phyloP scores from a whole-genome alignment of 2,888 invertebrate species.

The Ecliptopera silaceata region DNA sequence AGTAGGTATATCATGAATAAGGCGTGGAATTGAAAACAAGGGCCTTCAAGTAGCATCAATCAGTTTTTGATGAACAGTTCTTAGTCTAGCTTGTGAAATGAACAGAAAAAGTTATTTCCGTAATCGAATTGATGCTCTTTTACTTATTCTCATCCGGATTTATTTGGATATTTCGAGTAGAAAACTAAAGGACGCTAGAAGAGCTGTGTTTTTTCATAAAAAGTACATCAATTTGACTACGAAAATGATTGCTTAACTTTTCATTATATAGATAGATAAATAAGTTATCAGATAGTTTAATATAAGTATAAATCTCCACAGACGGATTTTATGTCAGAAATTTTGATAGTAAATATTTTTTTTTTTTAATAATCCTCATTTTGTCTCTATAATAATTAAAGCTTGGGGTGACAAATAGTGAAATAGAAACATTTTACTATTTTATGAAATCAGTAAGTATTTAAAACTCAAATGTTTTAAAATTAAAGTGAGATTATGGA shows the following conservation, averaged over 20 bases:
- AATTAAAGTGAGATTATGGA: slow-evolving; percentile 2
- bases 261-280: no score
- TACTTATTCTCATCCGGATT: not conserved
- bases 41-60: no score
- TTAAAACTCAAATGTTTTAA: slow-evolving; percentile 1
- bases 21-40: no score
- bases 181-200: no score
- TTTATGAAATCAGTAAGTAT: slow-evolving; percentile 23
- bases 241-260: slow-evolving; percentile 1
- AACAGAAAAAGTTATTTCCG: not conserved
- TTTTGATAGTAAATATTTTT: not conserved
- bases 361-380: not conserved
- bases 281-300: not conserved
- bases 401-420: not conserved
- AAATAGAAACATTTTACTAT: slow-evolving; percentile 19
- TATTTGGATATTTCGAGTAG: no score
- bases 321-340: not conserved
- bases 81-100: not conserved
- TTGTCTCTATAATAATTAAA: not conserved
- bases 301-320: slow-evolving; percentile 3
- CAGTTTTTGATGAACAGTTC: no score
- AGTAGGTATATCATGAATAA: no score
- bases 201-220: not conserved
- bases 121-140: not conserved
- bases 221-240: not conserved